These are phyloP conservation scores for Hyalella azteca DNA, from an alignment of 2,888 invertebrate genomes.

Conservation along the genomic window DNA sequence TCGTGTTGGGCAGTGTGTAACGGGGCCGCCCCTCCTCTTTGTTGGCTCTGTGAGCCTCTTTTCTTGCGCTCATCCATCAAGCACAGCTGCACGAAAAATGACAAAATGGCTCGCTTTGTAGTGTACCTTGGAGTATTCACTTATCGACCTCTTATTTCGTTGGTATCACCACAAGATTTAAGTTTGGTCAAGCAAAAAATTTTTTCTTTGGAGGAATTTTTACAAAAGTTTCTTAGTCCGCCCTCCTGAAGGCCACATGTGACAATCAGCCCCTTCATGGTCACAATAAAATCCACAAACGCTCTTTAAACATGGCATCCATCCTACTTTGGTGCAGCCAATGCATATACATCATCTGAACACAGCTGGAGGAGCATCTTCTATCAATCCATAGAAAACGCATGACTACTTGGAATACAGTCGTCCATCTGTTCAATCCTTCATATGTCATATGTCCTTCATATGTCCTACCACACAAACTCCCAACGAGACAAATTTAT, in stretches of 20 bases:
- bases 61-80: constrained; percentile 90
- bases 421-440: constrained; percentile 39
- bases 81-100: constrained; percentile 83
- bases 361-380: constrained; percentile 42
- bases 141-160: constrained; percentile 90
- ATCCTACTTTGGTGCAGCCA: constrained; percentile 47
- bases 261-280: constrained; percentile 58
- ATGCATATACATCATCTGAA: constrained; percentile 47
- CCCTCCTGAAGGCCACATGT: constrained; percentile 54
- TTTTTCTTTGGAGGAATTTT: constrained; percentile 86
- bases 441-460: constrained; percentile 50
- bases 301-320: constrained; percentile 38
- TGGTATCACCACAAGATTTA: constrained; percentile 93
- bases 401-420: no score
- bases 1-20: constrained; percentile 89
- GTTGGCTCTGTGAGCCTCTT: constrained; percentile 92
- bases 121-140: constrained; percentile 94
- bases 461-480: constrained; percentile 50
- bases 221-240: constrained; percentile 66
- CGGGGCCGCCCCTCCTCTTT: no score
- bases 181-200: constrained; percentile 95
- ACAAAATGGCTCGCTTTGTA: constrained; percentile 93
- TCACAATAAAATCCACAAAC: constrained; percentile 38
- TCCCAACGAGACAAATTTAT: constrained; percentile 57
- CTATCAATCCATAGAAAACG: constrained; percentile 25